Percentiles rank a stretch among this genome's conserved stretches.
These are phyloP conservation scores for Latrodectus geometricus DNA, from an alignment of 1,140 invertebrate genomes.

Conservation along the genomic window DNA sequence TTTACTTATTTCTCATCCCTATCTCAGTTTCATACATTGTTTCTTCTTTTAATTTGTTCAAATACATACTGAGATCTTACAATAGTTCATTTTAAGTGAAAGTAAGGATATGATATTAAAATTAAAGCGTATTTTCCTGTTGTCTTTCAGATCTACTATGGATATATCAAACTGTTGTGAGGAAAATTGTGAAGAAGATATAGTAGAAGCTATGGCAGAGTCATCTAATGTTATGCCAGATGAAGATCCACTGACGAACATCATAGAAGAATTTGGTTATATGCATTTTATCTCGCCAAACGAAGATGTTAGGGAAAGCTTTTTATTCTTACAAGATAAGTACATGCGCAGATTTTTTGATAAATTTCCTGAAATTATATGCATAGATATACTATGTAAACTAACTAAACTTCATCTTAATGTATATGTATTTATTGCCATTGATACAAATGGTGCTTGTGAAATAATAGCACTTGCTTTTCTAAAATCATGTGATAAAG, in stretches of 20 bases:
- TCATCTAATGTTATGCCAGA: no score
- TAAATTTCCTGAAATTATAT: slow-evolving; percentile 18
- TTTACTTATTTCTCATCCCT: no score
- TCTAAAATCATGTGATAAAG: not conserved
- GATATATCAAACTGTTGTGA: not conserved
- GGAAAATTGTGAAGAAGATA: no score
- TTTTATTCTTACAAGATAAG: slow-evolving; percentile 2
- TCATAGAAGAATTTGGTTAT: slow-evolving; percentile 1
- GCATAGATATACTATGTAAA: slow-evolving; percentile 10
- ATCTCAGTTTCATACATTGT: no score
- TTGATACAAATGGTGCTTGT: slow-evolving; percentile 21
- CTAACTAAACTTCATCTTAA: not conserved
- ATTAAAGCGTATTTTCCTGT: not conserved
- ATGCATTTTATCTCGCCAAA: not conserved
- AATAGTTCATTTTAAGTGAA: no score
- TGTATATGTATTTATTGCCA: not conserved
- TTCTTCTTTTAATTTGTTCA: no score
- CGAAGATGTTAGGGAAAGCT: not conserved
- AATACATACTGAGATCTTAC: not conserved
- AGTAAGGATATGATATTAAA: not conserved
- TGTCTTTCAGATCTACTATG: not conserved
- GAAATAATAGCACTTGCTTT: slow-evolving; percentile 16
- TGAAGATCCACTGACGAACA: not conserved
- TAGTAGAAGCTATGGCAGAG: no score
- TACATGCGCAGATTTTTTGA: slow-evolving; percentile 13